phyloP scores from a whole-genome alignment of 2,113 vertebrate genomes.

The Mus spicilegus region DNA sequence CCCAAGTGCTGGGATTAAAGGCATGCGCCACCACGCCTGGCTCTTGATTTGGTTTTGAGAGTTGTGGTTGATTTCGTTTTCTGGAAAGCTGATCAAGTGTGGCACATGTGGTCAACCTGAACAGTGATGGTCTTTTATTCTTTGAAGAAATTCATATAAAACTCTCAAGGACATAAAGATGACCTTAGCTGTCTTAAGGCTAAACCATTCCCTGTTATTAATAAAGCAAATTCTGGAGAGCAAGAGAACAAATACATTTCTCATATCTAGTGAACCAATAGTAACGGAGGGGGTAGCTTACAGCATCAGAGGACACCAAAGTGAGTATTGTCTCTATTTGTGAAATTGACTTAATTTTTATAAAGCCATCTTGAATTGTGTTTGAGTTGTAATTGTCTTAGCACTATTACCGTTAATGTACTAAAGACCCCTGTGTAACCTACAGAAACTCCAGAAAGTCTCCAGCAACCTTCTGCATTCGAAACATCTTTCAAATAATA shows the following conservation, averaged over 20 bases:
- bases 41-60: background rate
- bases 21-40: no score
- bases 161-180: slow-evolving; percentile 29
- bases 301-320: background rate
- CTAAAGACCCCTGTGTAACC: slow-evolving; percentile 9
- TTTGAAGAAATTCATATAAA: slow-evolving; percentile 33
- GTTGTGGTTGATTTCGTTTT: background rate
- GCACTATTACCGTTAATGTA: background rate
- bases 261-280: background rate
- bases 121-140: background rate
- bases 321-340: background rate
- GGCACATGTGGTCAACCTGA: background rate
- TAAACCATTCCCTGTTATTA: background rate
- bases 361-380: background rate
- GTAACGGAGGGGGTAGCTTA: slow-evolving; percentile 24
- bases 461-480: slow-evolving; percentile 37
- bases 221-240: slow-evolving; percentile 37
- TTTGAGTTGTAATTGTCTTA: background rate
- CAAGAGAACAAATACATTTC: background rate
- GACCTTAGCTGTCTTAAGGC: background rate
- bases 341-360: slow-evolving; percentile 2
- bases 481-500: slow-evolving; percentile 6
- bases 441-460: background rate
- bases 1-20: no score
- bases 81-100: background rate